These are phyloP conservation scores for Xenopus borealis DNA, from an alignment of 2,113 vertebrate species.

Conservation along the genomic window DNA sequence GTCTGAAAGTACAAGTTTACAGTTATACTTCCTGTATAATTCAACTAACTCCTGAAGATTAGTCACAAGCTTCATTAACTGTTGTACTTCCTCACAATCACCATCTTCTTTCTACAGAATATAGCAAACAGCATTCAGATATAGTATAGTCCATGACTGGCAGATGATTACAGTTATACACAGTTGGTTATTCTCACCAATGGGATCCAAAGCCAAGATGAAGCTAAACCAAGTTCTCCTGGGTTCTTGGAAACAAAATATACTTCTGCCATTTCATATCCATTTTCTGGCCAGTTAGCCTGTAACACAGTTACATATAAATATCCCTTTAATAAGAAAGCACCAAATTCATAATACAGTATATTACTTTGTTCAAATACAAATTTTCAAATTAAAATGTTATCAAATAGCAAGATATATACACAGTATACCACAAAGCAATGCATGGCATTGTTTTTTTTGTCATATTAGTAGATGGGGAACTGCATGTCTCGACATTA, in stretches of 20 bases:
- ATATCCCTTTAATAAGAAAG: no score
- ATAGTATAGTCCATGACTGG: no score
- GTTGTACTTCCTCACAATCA: constrained; percentile 70
- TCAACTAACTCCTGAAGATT: constrained; percentile 77
- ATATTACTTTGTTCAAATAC: no score
- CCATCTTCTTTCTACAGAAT: constrained; percentile 69
- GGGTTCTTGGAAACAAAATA: constrained; percentile 68
- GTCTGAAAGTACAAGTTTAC: constrained; percentile 80
- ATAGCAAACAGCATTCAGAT: neutral
- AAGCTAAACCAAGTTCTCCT: constrained; percentile 60
- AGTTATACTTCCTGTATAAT: constrained; percentile 84
- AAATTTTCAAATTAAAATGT: no score
- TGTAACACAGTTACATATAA: constrained; percentile 46
- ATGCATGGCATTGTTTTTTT: no score
- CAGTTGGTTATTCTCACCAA: constrained; percentile 63
- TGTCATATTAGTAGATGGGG: no score
- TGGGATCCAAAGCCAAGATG: constrained; percentile 73
- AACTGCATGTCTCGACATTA: no score
- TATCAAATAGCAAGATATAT: no score
- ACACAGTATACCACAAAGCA: no score
- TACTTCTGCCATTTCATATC: constrained; percentile 80
- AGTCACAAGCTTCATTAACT: constrained; percentile 74
- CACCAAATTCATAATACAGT: no score
- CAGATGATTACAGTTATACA: no score
- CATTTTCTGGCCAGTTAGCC: constrained; percentile 92